Conservation (phyloP, 1,140 invertebrate genomes). For the Stratiolaelaps scimitus region DNA sequence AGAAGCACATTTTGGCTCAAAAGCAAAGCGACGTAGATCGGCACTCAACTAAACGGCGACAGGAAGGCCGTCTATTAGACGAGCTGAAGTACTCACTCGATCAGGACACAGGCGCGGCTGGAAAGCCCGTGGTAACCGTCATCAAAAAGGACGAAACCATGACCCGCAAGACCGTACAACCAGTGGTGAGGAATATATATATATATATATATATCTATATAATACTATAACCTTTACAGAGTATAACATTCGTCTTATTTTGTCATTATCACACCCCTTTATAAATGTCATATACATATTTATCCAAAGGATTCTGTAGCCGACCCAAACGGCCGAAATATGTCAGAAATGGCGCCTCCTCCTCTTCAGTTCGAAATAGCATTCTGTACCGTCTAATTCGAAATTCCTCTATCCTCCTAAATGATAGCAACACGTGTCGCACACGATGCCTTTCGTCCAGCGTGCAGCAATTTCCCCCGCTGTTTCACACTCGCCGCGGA, state of each 20-base stretch:
- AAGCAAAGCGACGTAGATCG: constrained; percentile 19
- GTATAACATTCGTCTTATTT: not conserved
- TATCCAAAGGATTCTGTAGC: no score
- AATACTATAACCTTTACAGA: not conserved
- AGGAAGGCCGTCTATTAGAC: not conserved
- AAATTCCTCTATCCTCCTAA: no score
- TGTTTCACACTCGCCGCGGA: not conserved
- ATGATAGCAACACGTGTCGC: not conserved
- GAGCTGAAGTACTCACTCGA: constrained; percentile 25
- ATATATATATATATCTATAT: no score
- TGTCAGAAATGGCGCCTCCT: no score
- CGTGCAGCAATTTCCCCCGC: not conserved
- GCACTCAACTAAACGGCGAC: constrained; percentile 1
- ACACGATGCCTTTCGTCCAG: constrained; percentile 17
- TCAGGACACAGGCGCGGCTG: not conserved
- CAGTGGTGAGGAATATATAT: not conserved
- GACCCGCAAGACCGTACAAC: not conserved
- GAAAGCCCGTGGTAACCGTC: constrained; percentile 13
- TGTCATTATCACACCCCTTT: no score
- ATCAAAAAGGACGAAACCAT: constrained; percentile 27
- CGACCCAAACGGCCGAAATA: no score
- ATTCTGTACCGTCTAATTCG: no score
- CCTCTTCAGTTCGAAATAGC: no score
- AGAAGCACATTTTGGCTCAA: constrained; percentile 23
- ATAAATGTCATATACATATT: no score